Conservation (phyloP, 2,113 vertebrate species). For the Sitta europaea region DNA sequence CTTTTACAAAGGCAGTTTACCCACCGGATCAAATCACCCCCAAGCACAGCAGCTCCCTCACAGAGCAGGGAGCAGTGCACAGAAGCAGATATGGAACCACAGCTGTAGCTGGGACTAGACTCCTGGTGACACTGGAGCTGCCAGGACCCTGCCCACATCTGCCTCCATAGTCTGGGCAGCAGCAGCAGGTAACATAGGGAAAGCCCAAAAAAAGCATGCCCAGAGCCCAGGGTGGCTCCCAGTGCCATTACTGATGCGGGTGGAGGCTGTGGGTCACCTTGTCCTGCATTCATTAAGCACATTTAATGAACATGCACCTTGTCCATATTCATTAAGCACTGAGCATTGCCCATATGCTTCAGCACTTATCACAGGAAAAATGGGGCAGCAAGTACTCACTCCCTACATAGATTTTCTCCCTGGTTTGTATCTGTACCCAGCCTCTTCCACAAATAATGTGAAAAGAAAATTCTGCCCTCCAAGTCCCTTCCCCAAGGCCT, state of each 20-base stretch:
- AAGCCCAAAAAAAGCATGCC: neutral
- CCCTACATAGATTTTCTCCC: neutral
- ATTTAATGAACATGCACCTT: too few species aligned
- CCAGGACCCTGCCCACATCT: neutral
- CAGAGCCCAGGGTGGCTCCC: neutral
- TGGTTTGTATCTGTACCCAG: neutral
- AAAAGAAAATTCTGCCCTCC: neutral
- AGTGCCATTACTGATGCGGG: neutral
- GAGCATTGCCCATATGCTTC: neutral
- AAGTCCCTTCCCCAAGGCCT: neutral
- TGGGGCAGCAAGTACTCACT: fast-evolving
- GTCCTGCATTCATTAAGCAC: neutral
- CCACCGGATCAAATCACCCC: fast-evolving
- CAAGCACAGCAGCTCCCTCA: neutral
- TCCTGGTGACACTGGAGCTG: neutral
- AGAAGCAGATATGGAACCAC: neutral
- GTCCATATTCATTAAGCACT: neutral
- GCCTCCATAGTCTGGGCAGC: neutral
- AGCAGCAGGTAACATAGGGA: neutral
- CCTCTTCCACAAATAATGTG: neutral
- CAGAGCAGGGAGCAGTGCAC: neutral
- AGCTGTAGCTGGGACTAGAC: fast-evolving
- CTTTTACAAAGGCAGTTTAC: neutral
- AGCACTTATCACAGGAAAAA: neutral
- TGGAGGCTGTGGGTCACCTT: neutral